Evolutionary conservation across 2,113 vertebrate species (phyloP).

Genomic region (Poeciliopsis occidentalis): DNA sequence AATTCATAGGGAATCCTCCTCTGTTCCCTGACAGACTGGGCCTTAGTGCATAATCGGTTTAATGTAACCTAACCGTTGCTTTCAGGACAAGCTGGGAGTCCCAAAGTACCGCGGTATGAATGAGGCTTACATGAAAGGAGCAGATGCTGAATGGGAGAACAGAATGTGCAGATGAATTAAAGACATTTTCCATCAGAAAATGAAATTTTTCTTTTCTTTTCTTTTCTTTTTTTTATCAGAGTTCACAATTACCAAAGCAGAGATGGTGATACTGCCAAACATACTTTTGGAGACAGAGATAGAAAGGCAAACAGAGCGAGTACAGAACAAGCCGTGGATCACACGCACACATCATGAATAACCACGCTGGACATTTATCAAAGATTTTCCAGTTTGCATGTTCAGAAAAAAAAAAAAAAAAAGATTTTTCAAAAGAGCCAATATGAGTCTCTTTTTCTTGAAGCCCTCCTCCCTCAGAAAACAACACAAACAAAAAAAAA

Average conservation of each 20-base stretch:
- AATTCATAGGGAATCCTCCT: slow-evolving; percentile 16
- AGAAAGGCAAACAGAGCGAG: slow-evolving; percentile 49
- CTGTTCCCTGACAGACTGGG: slow-evolving; percentile 38
- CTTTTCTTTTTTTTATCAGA: neutral
- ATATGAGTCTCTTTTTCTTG: slow-evolving; percentile 25
- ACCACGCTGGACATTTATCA: slow-evolving; percentile 75
- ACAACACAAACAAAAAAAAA: neutral
- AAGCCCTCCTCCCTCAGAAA: neutral
- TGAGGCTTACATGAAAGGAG: slow-evolving; percentile 6
- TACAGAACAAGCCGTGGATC: slow-evolving; percentile 40
- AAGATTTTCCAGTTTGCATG: slow-evolving; percentile 70
- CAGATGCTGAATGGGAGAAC: slow-evolving; percentile 12
- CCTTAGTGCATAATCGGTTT: slow-evolving; percentile 55
- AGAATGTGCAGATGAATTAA: slow-evolving; percentile 10
- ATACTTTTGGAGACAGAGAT: slow-evolving; percentile 22
- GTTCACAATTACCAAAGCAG: slow-evolving; percentile 31
- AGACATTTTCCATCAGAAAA: slow-evolving; percentile 6
- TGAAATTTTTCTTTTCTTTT: no score
- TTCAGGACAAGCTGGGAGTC: slow-evolving; percentile 37
- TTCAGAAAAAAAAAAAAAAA: neutral
- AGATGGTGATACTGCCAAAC: slow-evolving; percentile 15
- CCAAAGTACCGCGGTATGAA: slow-evolving; percentile 35
- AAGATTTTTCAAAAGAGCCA: slow-evolving; percentile 30
- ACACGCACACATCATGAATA: slow-evolving; percentile 23
- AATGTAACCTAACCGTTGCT: slow-evolving; percentile 47